Evolutionary conservation across 2,113 vertebrate genomes (phyloP), one percentile per base, ranked within the genome.

Genomic region (Austrofundulus limnaeus): DNA sequence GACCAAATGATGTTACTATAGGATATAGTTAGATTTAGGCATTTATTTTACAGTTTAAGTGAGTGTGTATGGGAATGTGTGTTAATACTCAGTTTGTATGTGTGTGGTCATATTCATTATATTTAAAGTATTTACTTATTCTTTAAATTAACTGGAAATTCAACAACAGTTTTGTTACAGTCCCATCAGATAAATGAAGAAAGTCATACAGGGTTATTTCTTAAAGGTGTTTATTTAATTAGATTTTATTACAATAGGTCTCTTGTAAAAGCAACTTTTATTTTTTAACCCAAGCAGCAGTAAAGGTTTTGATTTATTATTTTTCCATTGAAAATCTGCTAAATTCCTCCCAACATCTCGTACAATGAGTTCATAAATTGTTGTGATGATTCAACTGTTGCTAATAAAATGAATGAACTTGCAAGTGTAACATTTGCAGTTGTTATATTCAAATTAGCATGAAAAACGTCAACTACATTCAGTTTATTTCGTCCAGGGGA

Each of bases 351-450:
- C 20, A 50, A 21, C 19, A 1, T 79, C 49, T 52, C 49, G 21
- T 75, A 38, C 28, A 11, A 17, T 1, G 5, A 63, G 52, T 19
- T 43, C 11, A 66, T 67, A 11, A 37, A 23, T 25, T 57, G 25
- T 49, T 69, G 54, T 71, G 57, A 38, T n/a, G 19, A 57, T 78
- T 71, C 70, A 65, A 84, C 62, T 82, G 68, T 68, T 43, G 48
- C 58, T 20, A 82, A 77, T 77, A 79, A 84, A 84, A 25, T 70
- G 61, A 81, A 75, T 61, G 62, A 59, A 19, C 61, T 63, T 60
- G 78, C 84, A 81, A 25, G n/a, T 41, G 39, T 21, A 51, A 14
- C 11, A 17, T 21, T 37, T 41, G 42, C 54, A 21, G n/a, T n/a
- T n/a, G 24, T 56, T 59, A 49, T 15, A 47, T 24, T 59, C 5